Evolutionary conservation across 2,797 vertebrate genomes (phyloP).

Genomic region (Allobates femoralis): DNA sequence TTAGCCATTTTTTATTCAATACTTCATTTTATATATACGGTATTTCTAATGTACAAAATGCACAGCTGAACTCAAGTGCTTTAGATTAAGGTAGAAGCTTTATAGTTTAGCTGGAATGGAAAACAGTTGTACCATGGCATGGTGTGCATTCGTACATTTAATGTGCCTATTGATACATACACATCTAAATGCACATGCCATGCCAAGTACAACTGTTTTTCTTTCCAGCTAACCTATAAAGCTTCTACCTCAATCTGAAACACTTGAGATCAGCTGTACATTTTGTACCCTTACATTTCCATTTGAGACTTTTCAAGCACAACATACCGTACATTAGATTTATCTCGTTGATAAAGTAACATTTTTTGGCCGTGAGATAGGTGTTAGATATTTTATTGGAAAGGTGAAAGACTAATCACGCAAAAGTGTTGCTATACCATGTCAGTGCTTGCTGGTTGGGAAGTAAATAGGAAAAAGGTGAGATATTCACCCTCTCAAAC

Average conservation of each 20-base stretch:
- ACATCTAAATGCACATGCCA: no score
- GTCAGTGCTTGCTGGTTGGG: not conserved
- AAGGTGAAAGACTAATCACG: slow-evolving; percentile 25
- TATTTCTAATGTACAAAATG: no score
- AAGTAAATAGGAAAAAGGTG: slow-evolving; percentile 3
- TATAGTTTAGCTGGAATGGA: no score
- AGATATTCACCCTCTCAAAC: not conserved
- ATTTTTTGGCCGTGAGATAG: not conserved
- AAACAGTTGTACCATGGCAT: no score
- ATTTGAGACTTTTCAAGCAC: not conserved
- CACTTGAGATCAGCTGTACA: not conserved
- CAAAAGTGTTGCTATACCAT: not conserved
- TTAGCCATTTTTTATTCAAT: no score
- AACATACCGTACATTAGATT: not conserved
- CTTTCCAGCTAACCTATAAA: no score
- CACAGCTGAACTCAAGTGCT: no score
- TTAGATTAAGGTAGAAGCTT: no score
- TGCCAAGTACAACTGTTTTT: no score
- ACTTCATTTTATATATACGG: no score
- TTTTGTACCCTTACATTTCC: not conserved
- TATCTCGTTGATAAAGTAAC: slow-evolving; percentile 13
- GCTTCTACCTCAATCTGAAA: not conserved
- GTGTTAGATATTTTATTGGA: slow-evolving; percentile 23
- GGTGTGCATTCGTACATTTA: no score
- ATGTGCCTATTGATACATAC: no score